Conservation (phyloP, 2,113 vertebrate species). For the Anhinga anhinga region DNA sequence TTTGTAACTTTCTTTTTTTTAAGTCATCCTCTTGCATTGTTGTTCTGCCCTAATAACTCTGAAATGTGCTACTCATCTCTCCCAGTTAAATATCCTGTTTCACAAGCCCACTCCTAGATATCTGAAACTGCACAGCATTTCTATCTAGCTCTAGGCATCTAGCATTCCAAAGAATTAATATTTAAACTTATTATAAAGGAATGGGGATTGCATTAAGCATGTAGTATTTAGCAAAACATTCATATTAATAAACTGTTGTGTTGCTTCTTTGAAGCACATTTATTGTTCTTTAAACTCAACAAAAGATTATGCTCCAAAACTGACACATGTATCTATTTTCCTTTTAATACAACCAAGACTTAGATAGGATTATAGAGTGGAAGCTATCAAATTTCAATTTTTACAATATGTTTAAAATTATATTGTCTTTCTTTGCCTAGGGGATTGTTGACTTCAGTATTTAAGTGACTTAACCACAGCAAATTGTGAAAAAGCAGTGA, state of each 20-base stretch:
- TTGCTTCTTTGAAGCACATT: slow-evolving; percentile 58
- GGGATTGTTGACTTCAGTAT: slow-evolving; percentile 38
- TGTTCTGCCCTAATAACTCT: slow-evolving; percentile 72
- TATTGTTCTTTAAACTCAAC: slow-evolving; percentile 59
- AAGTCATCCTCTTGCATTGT: slow-evolving; percentile 51
- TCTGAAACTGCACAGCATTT: slow-evolving; percentile 76
- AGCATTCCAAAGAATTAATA: slow-evolving; percentile 84
- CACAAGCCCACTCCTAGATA: slow-evolving; percentile 78
- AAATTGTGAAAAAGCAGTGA: slow-evolving; percentile 74
- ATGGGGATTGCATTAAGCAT: slow-evolving; percentile 73
- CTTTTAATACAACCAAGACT: slow-evolving; percentile 39
- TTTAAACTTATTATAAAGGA: slow-evolving; percentile 83
- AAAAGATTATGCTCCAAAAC: slow-evolving; percentile 40
- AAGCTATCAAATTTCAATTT: slow-evolving; percentile 63
- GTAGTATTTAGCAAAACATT: slow-evolving; percentile 74
- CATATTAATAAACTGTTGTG: slow-evolving; percentile 64
- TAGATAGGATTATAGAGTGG: slow-evolving; percentile 56
- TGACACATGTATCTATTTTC: slow-evolving; percentile 52
- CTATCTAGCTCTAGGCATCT: slow-evolving; percentile 79
- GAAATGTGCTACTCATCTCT: slow-evolving; percentile 75
- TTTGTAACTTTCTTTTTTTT: slow-evolving; percentile 62
- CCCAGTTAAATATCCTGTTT: slow-evolving; percentile 79
- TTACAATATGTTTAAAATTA: slow-evolving; percentile 62
- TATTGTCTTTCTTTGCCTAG: slow-evolving; percentile 63
- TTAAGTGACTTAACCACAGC: slow-evolving; percentile 74